Base-by-base conservation (phyloP, 2,797 vertebrate species). In the Otus scops region DNA sequence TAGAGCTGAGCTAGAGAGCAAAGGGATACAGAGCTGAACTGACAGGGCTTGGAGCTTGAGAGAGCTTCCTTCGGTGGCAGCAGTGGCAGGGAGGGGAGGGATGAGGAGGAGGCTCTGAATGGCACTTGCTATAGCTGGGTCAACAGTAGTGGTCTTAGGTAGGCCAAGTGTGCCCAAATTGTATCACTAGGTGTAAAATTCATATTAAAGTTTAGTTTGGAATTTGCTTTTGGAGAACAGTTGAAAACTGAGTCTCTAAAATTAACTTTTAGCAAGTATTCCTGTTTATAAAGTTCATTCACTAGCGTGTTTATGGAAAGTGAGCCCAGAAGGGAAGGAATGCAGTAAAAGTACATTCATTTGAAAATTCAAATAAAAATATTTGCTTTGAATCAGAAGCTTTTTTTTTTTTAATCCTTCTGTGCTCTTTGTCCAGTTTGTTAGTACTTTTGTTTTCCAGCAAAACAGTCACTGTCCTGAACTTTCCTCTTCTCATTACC, bases 341-440 rank as follows among this genome's bases (percentile, higher is more conserved):
- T 91, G 90, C 81, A 93, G 92, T 95, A 93, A 93, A 95, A 96
- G 64, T 88, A 92, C 92, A 95, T 96, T 97, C 78, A 95, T 88
- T 85, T 95, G 71, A 97, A 97, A 96, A 95, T 95, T 95, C 88
- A 95, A 95, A 94, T 95, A 95, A 95, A 96, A 95, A 96, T 95
- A 96, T 95, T 96, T 96, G 95, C 81, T 95, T 96, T 97, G 95
- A 97, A 96, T 96, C 92, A 95, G 78, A 93, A n/a, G 34, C 26
- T 19, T 61, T 81, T 77, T 91, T 67, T 79, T 82, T 78, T 50
- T 83, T 21, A 85, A 73, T 73, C 86, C 32, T 85, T 86, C 74
- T 89, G 41, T 85, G 56, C 27, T 80, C 71, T 96, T 95, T 89
- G 64, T 94, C 57, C 78, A 61, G 34, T 85, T 92, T 93, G 86